Percentiles rank a stretch among this genome's conserved stretches.
phyloP scores from a whole-genome alignment of 2,797 vertebrate species.

The Megalops cyprinoides region DNA sequence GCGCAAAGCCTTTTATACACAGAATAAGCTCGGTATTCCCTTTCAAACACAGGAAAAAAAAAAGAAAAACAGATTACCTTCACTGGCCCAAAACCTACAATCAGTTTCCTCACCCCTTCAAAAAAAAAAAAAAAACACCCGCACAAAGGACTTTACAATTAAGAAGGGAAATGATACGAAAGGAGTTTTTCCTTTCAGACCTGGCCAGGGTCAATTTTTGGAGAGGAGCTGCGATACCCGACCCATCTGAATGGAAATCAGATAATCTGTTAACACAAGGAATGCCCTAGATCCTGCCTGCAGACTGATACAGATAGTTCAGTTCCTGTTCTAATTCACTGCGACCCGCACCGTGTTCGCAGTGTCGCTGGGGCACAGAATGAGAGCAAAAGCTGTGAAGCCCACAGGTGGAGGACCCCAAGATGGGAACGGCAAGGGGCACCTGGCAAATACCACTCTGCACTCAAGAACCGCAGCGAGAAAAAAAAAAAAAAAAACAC shows the following conservation, averaged over 20 bases:
- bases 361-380: conserved; percentile 52
- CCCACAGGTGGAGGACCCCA: conserved; percentile 55
- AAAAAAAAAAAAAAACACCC: conserved; percentile 50
- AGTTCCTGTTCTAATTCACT: conserved; percentile 68
- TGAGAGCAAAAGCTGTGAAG: conserved; percentile 23
- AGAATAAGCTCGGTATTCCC: conserved; percentile 66
- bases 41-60: conserved; percentile 66
- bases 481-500: too few species aligned
- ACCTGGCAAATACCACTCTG: too few species aligned
- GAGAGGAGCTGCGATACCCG: conserved; percentile 67
- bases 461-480: too few species aligned
- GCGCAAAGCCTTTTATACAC: conserved; percentile 70
- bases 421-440: neutral
- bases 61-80: conserved; percentile 54
- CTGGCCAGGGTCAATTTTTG: conserved; percentile 62
- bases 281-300: conserved; percentile 72
- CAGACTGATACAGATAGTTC: conserved; percentile 69
- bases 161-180: conserved; percentile 70
- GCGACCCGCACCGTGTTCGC: conserved; percentile 63
- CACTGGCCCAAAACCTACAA: too few species aligned
- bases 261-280: conserved; percentile 76
- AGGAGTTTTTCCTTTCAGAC: conserved; percentile 31
- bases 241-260: conserved; percentile 74
- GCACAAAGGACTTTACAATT: conserved; percentile 71
- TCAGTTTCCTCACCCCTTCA: conserved; percentile 58